Base-by-base conservation (phyloP, 2,113 vertebrate genomes). In the Dromas ardeola region DNA sequence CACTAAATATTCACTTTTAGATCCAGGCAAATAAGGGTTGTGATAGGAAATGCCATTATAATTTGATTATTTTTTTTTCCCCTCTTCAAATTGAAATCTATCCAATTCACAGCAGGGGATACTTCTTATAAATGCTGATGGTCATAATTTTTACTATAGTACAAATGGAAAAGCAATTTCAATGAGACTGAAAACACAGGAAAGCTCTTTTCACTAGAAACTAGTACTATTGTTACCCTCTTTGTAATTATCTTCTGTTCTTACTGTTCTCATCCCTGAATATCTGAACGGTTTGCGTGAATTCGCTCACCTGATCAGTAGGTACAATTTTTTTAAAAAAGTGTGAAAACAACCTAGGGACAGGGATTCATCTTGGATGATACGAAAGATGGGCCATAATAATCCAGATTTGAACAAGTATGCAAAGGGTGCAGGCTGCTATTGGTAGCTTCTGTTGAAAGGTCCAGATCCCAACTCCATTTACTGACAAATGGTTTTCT, bases 141-240 rank as follows among this genome's bases (percentile, higher is more conserved):
- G 40, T 61, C 27, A 21, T 70, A 49, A 50, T 88, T 43, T 78
- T 91, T 78, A 58, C 14, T 36, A 3, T 3, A 52, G 19, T 81
- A 53, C 16, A 94, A 74, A 56, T 62, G 34, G 55, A 77, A 83
- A 74, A 63, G 20, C 59, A 13, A 84, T 93, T 94, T 18, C 27
- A 78, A 0, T 36, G 23, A 49, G 27, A 49, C 15, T 84, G 65
- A 50, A 88, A 74, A 77, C 73, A 55, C 22, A 84, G 13, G n/a
- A 70, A 45, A 94, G n/a, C 26, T 74, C 19, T 63, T 81, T 43
- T 85, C 47, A 30, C 9, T 36, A 43, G 43, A 62, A 40, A 62
- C 36, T 62, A 62, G 0, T 55, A 5, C 7, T 66, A 0, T n/a
- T 77, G 27, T 73, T 61, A 15, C 5, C 3, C 9, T 79, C 38